Conservation (phyloP, 2,888 invertebrate species). For the Desoria tigrina region DNA sequence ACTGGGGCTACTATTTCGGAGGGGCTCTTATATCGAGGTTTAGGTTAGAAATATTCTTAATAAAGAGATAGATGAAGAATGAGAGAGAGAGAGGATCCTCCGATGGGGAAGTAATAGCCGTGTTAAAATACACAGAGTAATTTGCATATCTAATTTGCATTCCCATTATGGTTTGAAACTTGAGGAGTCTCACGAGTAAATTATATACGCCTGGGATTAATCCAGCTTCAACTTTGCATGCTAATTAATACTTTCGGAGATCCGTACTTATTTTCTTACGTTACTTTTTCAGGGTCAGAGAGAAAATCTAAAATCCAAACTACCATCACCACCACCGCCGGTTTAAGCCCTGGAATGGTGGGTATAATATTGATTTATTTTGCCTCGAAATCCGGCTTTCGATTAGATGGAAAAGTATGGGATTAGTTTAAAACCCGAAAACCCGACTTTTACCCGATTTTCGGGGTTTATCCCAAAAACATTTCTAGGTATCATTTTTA, state of each 20-base stretch:
- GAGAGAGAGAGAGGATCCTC: neutral
- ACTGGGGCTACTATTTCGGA: too few relatives aligned
- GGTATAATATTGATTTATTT: too few relatives aligned
- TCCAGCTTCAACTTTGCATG: neutral
- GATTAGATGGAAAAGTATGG: neutral
- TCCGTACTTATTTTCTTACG: neutral
- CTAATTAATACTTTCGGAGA: neutral
- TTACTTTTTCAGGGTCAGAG: neutral
- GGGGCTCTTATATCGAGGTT: too few relatives aligned
- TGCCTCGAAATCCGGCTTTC: neutral
- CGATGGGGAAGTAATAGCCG: neutral
- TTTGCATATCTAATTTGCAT: slow-evolving; percentile 13
- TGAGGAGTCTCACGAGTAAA: neutral
- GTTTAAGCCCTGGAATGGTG: too few relatives aligned
- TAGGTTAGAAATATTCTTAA: neutral
- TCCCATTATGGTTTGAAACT: neutral
- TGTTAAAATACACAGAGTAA: slow-evolving; percentile 1
- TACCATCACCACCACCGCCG: neutral
- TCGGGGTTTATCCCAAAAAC: too few relatives aligned
- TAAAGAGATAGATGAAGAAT: too few relatives aligned
- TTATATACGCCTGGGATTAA: neutral
- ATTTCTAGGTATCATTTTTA: too few relatives aligned
- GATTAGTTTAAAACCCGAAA: too few relatives aligned
- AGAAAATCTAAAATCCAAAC: neutral
- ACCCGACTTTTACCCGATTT: too few relatives aligned